Conservation (phyloP, 2,113 vertebrate genomes). For the Hippoglossus stenolepis region DNA sequence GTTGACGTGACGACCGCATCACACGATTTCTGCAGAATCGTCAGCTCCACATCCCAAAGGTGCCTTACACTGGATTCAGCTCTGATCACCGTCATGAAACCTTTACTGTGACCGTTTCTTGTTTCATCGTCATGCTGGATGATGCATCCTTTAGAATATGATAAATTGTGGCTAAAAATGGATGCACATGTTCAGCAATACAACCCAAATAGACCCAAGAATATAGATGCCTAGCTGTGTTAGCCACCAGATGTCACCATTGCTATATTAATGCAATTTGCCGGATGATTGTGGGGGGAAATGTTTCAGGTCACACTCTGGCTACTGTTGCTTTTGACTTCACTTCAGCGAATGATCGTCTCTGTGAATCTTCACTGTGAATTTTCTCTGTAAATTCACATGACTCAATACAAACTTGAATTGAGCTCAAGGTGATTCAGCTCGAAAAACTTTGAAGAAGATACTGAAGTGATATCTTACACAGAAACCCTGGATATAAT, state of each 20-base stretch:
- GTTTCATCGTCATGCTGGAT: background rate
- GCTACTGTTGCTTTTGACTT: background rate
- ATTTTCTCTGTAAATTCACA: background rate
- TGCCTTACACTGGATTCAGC: no score
- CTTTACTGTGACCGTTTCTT: background rate
- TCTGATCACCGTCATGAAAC: no score
- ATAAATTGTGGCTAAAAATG: background rate
- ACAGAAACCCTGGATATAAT: background rate
- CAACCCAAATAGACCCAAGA: background rate
- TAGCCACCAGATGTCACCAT: conserved; percentile 58
- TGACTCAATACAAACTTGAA: background rate
- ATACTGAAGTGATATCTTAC: background rate
- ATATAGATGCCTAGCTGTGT: background rate
- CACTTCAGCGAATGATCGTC: background rate
- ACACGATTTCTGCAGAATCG: background rate
- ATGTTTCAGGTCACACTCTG: background rate
- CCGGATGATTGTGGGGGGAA: background rate
- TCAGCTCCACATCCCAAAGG: background rate
- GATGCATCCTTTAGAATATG: background rate
- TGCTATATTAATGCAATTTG: background rate
- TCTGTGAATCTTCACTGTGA: background rate
- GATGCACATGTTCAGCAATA: background rate
- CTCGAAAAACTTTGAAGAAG: background rate
- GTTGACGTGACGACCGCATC: no score
- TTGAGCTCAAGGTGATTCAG: background rate